Base-by-base conservation (phyloP, 2,797 vertebrate genomes). In the Melanotaenia boesemani region DNA sequence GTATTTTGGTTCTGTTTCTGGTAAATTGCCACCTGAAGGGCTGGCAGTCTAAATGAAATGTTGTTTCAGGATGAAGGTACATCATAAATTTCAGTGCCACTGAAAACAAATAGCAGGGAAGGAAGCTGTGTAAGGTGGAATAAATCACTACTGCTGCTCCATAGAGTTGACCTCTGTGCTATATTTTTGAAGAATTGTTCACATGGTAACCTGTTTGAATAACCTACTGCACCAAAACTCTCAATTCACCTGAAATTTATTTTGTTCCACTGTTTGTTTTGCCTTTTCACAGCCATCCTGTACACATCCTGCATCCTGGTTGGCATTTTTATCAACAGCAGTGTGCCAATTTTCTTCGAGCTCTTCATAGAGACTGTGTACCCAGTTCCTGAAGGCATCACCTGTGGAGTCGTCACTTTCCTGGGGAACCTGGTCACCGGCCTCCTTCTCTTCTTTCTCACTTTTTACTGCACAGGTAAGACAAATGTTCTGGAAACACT, bases 381-480 rank as follows among this genome's bases (percentile, higher is more conserved):
- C 86, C 98, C 98, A 1, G 96, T 98, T 87, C 98, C 98, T 74
- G 98, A 99, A 95, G 98, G 98, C 86, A 98, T 99, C 94, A 98
- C 97, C 74, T 99, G 98, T 1, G 98, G 98, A 58, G 96, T 99
- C 73, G 97, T 98, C 90, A 99, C 98, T 66, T 98, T 98, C 89
- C 90, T 99, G 81, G 97, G 96, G 88, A 99, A 99, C 80, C 93
- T 99, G 72, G 96, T 98, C 89, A 97, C 97, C 61, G 98, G 97
- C 79, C 91, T 97, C 68, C 94, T 99, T 52, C 94, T 99, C 85
- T 96, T 98, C 92, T 98, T 98, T 88, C 96, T 99, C 90, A 97
- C 97, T 1, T 97, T 99, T 93, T 98, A 98, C 91, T 95, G 95
- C 63, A 97, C 91, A 95, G 97, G 98, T 99, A 95, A 95, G 95